Evolutionary conservation across 2,797 vertebrate genomes (phyloP), one percentile per base, ranked within the genome.

Genomic region (Falco rusticolus): DNA sequence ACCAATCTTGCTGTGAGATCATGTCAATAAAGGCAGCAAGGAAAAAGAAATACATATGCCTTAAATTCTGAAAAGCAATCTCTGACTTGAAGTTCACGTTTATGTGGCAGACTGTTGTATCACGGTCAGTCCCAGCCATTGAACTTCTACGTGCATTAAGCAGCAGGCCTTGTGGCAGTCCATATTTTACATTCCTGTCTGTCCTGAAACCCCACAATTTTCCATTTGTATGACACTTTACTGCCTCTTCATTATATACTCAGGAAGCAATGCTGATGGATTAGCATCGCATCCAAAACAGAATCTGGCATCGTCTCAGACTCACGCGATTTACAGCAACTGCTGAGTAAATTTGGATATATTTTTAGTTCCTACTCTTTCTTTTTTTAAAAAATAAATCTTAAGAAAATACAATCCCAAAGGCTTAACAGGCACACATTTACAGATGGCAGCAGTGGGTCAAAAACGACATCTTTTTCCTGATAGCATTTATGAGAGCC

Each of bases 401-500:
- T 88, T 60, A 76, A 76, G 26, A 82, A 94, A 91, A 94, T 50
- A 87, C 88, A 89, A 75, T 74, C 85, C 77, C 29, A 53, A 87
- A 89, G 77, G 61, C 66, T 66, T 87, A 94, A 91, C 70, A 84
- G 61, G 45, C 84, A 88, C 59, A 86, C 59, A 84, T 85, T 93
- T 95, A 89, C 88, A 93, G 93, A 95, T 92, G 88, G 84, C 74
- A 89, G 64, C 84, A 95, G 84, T 15, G 87, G 91, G 84, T 93
- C 91, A 92, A 94, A 89, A 91, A 94, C 63, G 68, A 72, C 53
- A 83, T 90, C 59, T 95, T 91, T 86, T 86, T 71, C 64, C 41
- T 78, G 71, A 56, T 92, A 84, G 92, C 96, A 90, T 96, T 97
- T 96, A 95, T 25, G 85, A 78, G 16, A 92, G 83, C 82, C 92